These are phyloP conservation scores for Dreissena polymorpha DNA, from an alignment of 1,140 invertebrate species.

Conservation along the genomic window DNA sequence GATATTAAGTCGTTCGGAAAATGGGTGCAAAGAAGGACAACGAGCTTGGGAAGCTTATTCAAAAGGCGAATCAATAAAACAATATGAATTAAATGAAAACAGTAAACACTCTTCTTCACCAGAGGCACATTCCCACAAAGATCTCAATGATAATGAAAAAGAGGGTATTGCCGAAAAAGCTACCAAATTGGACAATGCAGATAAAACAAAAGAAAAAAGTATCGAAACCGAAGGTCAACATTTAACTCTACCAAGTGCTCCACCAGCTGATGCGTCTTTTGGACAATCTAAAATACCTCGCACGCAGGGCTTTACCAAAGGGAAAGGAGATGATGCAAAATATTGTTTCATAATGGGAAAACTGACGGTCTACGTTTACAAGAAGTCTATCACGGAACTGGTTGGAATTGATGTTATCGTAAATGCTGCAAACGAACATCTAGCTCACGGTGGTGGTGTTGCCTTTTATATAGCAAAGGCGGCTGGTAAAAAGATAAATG, in stretches of 20 bases:
- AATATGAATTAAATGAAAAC: neutral
- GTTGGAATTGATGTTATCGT: constrained; percentile 57
- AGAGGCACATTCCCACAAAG: neutral
- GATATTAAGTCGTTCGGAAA: neutral
- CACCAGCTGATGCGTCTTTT: neutral
- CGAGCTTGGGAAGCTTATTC: neutral
- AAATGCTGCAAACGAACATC: constrained; percentile 60
- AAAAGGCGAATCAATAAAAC: neutral
- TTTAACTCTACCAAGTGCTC: neutral
- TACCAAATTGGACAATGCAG: neutral
- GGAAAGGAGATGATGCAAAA: constrained; percentile 7
- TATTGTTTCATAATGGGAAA: constrained; percentile 3
- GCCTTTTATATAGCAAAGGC: constrained; percentile 60
- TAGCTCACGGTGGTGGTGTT: constrained; percentile 60
- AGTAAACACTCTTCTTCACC: neutral
- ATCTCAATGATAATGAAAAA: neutral
- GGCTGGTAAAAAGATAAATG: constrained; percentile 52
- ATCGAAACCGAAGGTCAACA: neutral
- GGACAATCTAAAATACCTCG: neutral
- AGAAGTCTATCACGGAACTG: constrained; percentile 20
- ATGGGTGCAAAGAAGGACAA: neutral
- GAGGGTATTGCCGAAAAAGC: neutral
- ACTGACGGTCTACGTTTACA: constrained; percentile 1
- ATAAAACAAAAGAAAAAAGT: neutral
- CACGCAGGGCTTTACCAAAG: neutral